phyloP scores from a whole-genome alignment of 2,797 vertebrate genomes.

The Muscicapa comitata region DNA sequence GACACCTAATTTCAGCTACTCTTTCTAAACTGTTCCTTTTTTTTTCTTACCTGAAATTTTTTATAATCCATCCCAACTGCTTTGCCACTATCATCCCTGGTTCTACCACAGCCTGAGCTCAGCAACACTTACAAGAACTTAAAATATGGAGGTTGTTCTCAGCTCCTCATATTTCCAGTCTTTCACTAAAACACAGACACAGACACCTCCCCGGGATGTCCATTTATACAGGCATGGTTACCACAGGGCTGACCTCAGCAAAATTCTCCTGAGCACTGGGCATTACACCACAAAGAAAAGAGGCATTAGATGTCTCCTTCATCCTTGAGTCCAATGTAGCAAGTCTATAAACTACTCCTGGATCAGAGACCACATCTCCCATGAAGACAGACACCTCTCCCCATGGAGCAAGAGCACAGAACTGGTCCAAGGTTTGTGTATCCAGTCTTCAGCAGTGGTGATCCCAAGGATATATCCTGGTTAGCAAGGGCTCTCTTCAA shows the following conservation, averaged over 20 bases:
- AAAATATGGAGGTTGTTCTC: background rate
- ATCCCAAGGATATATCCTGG: background rate
- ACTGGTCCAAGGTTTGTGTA: accelerated
- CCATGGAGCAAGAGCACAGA: background rate
- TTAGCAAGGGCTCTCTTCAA: background rate
- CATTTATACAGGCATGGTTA: background rate
- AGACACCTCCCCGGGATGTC: background rate
- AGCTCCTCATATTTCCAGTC: background rate
- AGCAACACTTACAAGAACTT: background rate
- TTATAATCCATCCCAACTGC: background rate
- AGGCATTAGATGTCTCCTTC: background rate
- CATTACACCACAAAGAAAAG: background rate
- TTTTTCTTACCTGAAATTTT: background rate
- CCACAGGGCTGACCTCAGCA: background rate
- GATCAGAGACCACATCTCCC: background rate
- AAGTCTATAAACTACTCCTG: background rate
- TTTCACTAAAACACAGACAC: background rate
- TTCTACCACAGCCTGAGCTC: background rate
- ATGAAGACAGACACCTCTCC: background rate
- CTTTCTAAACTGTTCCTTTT: background rate
- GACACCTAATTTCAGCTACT: background rate
- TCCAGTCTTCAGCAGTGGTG: background rate
- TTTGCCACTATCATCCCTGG: background rate
- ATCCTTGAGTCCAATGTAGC: background rate
- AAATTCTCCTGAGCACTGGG: background rate